phyloP scores from a whole-genome alignment of 2,113 vertebrate species.

The Rafetus swinhoei region DNA sequence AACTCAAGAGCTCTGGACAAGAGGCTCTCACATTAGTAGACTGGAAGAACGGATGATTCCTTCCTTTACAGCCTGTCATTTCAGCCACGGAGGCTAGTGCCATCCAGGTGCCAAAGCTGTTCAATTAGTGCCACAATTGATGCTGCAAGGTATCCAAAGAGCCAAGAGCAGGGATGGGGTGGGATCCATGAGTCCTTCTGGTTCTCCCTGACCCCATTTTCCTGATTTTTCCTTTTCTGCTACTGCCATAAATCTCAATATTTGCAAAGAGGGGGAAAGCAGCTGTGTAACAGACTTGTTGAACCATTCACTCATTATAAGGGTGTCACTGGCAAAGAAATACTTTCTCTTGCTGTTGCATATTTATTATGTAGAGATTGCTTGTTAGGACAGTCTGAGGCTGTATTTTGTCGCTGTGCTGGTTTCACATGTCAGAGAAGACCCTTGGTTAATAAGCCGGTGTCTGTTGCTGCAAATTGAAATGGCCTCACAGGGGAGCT shows the following conservation, averaged over 20 bases:
- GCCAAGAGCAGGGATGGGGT: neutral
- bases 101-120: neutral
- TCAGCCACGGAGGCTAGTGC: neutral
- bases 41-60: neutral
- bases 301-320: slow-evolving; percentile 62
- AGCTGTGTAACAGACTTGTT: slow-evolving; percentile 56
- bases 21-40: neutral
- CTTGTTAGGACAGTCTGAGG: slow-evolving; percentile 51
- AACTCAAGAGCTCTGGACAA: neutral
- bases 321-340: slow-evolving; percentile 57
- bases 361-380: slow-evolving; percentile 65
- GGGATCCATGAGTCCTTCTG: neutral
- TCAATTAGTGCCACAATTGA: neutral
- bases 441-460: slow-evolving; percentile 12
- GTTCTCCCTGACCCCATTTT: neutral
- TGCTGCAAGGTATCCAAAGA: neutral
- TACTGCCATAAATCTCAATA: slow-evolving; percentile 46
- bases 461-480: neutral
- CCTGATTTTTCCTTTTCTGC: neutral
- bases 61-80: neutral
- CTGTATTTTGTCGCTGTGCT: slow-evolving; percentile 46
- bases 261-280: slow-evolving; percentile 17
- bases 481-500: slow-evolving; percentile 1
- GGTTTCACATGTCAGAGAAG: slow-evolving; percentile 32
- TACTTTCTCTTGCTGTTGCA: slow-evolving; percentile 45